Conservation (phyloP, 2,888 invertebrate genomes). For the Crioceris asparagi region DNA sequence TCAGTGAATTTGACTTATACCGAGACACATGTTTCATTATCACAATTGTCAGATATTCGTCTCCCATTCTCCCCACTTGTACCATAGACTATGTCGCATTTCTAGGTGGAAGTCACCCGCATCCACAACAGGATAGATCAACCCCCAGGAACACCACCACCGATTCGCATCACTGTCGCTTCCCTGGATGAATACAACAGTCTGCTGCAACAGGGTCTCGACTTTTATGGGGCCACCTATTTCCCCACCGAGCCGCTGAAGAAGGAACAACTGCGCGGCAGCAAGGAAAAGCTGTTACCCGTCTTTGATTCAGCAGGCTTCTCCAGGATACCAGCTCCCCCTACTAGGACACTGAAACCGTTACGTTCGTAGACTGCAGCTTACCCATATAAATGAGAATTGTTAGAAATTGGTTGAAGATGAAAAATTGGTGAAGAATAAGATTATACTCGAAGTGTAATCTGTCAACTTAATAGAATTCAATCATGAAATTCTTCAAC, state of each 20-base stretch:
- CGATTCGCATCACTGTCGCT: constrained; percentile 63
- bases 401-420: no score
- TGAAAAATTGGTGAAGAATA: no score
- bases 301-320: constrained; percentile 82
- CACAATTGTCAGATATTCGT: no score
- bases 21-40: no score
- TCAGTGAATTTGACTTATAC: no score
- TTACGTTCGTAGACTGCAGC: no score
- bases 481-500: no score
- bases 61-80: no score
- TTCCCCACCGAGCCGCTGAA: constrained; percentile 66
- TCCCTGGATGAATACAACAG: constrained; percentile 67
- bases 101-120: constrained; percentile 59
- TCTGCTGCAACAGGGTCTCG: constrained; percentile 70
- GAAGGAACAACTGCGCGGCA: constrained; percentile 49
- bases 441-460: no score
- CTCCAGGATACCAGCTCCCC: constrained; percentile 69
- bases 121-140: constrained; percentile 42
- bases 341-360: constrained; percentile 52
- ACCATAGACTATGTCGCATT: no score
- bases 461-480: no score
- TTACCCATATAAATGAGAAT: no score
- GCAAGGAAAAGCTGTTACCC: constrained; percentile 46
- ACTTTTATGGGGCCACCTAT: constrained; percentile 81
- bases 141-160: constrained; percentile 49